Base-by-base conservation (phyloP, 2,113 vertebrate genomes). In the Boulengeromyrus knoepffleri region DNA sequence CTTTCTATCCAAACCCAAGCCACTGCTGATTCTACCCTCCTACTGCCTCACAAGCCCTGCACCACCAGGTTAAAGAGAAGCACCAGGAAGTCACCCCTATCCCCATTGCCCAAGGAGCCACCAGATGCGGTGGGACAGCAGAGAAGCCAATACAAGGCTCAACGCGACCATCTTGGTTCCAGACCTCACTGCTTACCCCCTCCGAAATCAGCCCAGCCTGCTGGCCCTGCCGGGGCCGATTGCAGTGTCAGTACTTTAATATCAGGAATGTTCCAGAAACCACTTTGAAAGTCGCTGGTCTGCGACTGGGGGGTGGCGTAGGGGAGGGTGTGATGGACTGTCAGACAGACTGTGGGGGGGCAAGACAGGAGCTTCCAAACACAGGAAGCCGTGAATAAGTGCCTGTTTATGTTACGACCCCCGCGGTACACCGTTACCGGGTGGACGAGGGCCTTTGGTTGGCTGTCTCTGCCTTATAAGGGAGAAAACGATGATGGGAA, bases 341-440 rank as follows among this genome's bases (percentile, higher is more conserved):
- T 15, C 56, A 42, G 87, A 46, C 0, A 17, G 36, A 9, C 2
- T 42, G 87, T 7, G 70, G 19, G 7, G 21, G 70, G 19, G 39
- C 17, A 31, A 13, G 74, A 89, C 49, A 31, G 74, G 17, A 15
- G 74, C 52, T 84, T 84, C 80, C 74, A 80, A 89, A 89, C 74
- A 89, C 58, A 36, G 70, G 47, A 27, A 74, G 31, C 31, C 13
- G 3, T 89, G 88, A 89, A 80, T 31, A 42, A 84, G 47, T 36
- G 19, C 36, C 50, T 83, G 74, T 89, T 89, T 89, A 89, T 89
- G 12, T 70, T 21, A 70, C 47, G 21, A 36, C 17, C 88, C 50
- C 74, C 4, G 24, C 6, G n/a, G 5, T 19, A 53, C 47, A 53
- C 47, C 84, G 46, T 85, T 85, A 85, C 47, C 9, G 47, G 19